Percentiles rank a stretch among this genome's conserved stretches.
Evolutionary conservation across 2,888 invertebrate genomes (phyloP).

Genomic region (Eustalomyia histrio): DNA sequence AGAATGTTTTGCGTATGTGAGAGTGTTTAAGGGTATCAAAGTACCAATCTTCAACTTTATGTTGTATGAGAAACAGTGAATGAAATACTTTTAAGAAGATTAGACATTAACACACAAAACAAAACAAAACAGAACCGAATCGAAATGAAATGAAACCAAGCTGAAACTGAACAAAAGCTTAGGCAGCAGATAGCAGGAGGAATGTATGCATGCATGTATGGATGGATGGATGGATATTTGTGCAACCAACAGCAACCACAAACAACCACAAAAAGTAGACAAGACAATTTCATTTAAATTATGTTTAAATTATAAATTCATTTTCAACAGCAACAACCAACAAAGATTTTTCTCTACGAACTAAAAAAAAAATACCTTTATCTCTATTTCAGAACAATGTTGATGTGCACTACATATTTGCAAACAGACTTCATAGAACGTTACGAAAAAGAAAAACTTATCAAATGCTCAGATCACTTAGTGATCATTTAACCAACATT

Average conservation of each 20-base stretch:
- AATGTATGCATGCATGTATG: too few relatives aligned
- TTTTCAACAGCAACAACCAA: conserved; percentile 43
- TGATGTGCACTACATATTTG: conserved; percentile 37
- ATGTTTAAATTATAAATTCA: conserved; percentile 66
- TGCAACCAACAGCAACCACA: conserved; percentile 25
- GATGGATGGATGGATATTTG: background rate
- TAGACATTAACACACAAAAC: conserved; percentile 54
- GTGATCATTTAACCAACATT: conserved; percentile 66
- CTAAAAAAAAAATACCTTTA: conserved; percentile 22
- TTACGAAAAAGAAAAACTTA: conserved; percentile 43
- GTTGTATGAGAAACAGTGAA: conserved; percentile 64
- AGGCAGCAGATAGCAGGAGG: conserved; percentile 50
- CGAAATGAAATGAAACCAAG: background rate
- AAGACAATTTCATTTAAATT: conserved; percentile 65
- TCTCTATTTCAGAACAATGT: conserved; percentile 59
- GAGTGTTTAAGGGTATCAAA: conserved; percentile 64
- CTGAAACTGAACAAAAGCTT: conserved; percentile 17
- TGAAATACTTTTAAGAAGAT: conserved; percentile 66
- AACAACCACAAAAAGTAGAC: conserved; percentile 53
- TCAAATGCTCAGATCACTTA: conserved; percentile 66
- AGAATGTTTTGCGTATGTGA: conserved; percentile 60
- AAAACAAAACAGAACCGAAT: conserved; percentile 3
- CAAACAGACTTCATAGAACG: conserved; percentile 25
- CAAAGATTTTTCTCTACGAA: conserved; percentile 1
- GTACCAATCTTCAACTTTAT: conserved; percentile 58